Conservation (phyloP, 2,113 vertebrate genomes). For the Phocoena sinus region DNA sequence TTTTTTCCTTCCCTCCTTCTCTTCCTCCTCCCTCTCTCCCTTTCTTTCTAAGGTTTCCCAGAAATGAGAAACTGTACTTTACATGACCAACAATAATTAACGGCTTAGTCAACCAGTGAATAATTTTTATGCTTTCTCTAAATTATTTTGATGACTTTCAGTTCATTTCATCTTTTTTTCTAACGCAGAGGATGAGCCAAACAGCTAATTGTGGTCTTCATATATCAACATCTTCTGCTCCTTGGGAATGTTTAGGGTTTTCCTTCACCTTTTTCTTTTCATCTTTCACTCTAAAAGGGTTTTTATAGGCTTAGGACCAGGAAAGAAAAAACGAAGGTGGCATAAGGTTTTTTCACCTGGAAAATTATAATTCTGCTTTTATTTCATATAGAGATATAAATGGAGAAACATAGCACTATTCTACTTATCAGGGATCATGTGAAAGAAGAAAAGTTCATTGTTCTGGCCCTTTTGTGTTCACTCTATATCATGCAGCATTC, state of each 20-base stretch:
- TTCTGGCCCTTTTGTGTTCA: background rate
- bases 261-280: background rate
- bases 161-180: background rate
- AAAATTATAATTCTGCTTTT: slow-evolving; percentile 42
- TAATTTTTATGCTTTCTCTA: background rate
- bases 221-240: background rate
- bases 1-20: background rate
- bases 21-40: background rate
- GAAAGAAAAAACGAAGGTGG: background rate
- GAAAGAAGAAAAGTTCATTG: slow-evolving; percentile 11
- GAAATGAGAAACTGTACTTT: background rate
- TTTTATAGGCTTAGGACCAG: background rate
- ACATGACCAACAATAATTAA: background rate
- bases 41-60: background rate
- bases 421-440: background rate
- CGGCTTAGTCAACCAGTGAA: background rate
- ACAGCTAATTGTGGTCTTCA: background rate
- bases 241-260: background rate
- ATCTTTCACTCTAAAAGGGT: background rate
- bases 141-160: slow-evolving; percentile 12
- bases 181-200: background rate
- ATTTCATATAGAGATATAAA: background rate
- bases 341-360: background rate
- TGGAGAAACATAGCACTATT: background rate
- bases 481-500: background rate